Base-by-base conservation (phyloP, 2,888 invertebrate species). In the Crossocerus cetratus region DNA sequence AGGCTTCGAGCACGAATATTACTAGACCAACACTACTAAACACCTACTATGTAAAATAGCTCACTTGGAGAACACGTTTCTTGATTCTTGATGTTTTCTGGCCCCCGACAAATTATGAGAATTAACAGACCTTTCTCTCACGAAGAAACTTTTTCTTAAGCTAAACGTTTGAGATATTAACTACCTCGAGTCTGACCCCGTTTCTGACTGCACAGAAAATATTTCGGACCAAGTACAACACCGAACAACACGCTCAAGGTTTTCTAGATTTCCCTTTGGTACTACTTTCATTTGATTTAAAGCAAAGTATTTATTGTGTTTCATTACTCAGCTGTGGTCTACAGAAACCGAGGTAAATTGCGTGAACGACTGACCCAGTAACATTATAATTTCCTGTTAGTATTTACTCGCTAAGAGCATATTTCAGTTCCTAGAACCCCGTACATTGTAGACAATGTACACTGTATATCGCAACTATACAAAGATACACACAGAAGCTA, bases 261-360 rank as follows among this genome's bases (percentile, higher is more conserved):
- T 32, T 32, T 32, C 11, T 11, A 49, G 18, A 49, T 49, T 16
- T 49, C 49, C 18, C 49, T 49, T 16, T 49, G 49, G 49, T 18
- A 18, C 4, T 18, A 49, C 16, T 18, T 55, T 20, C 5, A 55
- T 55, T 22, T 55, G 5, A 55, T 55, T 55, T 49, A 65, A 81
- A 82, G 57, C 81, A 66, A 70, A 73, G 79, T 84, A 65, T 85
- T 79, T 83, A 74, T 86, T 86, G 70, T 84, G 82, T 86, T 86
- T 85, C 85, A 76, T 70, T 84, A 86, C 76, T 80, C 82, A 76
- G 83, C 78, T 81, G 84, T 88, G 89, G 86, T 84, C 77, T 87
- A 78, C 79, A 84, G 82, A 84, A 73, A 82, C 86, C 42, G 88
- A 89, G 88, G 88, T 89, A 89, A 88, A 81, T 87, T 80, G 66